Conservation (phyloP, 2,797 vertebrate species). For the Hypotaenidia okinawae region DNA sequence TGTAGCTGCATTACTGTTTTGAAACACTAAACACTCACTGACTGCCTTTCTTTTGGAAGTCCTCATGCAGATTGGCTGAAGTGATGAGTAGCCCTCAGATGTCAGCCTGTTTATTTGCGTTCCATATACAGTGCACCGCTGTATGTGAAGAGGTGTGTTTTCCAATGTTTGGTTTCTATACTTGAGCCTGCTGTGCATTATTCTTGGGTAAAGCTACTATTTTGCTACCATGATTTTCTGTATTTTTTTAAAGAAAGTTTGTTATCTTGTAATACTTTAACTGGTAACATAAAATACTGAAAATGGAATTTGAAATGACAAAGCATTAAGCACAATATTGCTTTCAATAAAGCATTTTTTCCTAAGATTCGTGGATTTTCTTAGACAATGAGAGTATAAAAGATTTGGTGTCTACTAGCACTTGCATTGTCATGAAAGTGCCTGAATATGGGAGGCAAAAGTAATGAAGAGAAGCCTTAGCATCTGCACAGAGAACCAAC, state of each 20-base stretch:
- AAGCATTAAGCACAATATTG: not conserved
- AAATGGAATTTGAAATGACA: not conserved
- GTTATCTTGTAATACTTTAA: not conserved
- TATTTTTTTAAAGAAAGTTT: conserved; percentile 15
- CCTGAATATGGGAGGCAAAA: not conserved
- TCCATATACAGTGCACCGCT: not conserved
- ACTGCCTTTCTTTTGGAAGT: conserved; percentile 21
- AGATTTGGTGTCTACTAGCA: not conserved
- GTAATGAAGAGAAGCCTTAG: not conserved
- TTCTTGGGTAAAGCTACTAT: conserved; percentile 1
- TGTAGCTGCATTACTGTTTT: not conserved
- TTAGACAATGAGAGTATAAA: not conserved
- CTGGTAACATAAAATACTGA: not conserved
- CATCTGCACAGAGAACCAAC: not conserved
- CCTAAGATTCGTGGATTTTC: not conserved
- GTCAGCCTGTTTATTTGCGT: not conserved
- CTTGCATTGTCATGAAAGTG: not conserved
- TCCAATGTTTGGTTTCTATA: not conserved
- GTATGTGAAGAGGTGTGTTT: not conserved
- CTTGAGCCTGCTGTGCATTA: not conserved
- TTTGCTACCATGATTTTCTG: conserved; percentile 38
- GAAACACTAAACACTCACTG: not conserved
- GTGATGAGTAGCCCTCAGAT: not conserved
- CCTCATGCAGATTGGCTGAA: not conserved
- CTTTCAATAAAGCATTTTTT: conserved; percentile 54